phyloP scores from a whole-genome alignment of 2,888 invertebrate genomes.

The Lasioglossum leucozonium region DNA sequence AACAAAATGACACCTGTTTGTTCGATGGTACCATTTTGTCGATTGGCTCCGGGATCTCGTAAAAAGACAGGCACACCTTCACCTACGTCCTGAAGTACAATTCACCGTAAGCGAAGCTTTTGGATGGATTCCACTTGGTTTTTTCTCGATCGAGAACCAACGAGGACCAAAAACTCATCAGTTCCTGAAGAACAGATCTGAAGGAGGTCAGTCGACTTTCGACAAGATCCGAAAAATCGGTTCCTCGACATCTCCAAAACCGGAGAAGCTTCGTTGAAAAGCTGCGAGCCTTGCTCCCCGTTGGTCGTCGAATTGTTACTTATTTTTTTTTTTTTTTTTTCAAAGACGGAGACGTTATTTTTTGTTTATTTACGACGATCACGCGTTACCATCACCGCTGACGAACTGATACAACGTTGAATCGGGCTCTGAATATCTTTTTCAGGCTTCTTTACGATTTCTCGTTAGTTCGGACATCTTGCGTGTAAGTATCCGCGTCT shows the following conservation, averaged over 20 bases:
- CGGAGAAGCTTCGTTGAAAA: neutral
- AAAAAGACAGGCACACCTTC: conserved; percentile 79
- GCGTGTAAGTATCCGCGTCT: conserved; percentile 7
- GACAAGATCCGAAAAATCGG: neutral
- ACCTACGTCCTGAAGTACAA: conserved; percentile 81
- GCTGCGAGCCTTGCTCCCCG: conserved; percentile 52
- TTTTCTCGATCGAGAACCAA: conserved; percentile 69
- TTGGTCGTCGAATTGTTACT: conserved; percentile 61
- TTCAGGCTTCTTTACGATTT: neutral
- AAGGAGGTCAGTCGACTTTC: neutral
- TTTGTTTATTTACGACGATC: conserved; percentile 64
- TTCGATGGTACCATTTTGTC: conserved; percentile 11
- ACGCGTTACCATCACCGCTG: conserved; percentile 71
- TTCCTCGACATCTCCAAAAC: neutral
- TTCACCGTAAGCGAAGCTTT: conserved; percentile 82
- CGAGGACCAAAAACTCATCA: conserved; percentile 26
- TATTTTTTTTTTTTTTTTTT: conserved; percentile 52
- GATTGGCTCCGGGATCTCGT: conserved; percentile 43
- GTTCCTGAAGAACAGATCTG: neutral
- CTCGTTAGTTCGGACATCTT: conserved; percentile 30
- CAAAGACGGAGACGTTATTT: conserved; percentile 78
- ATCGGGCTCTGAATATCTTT: conserved; percentile 7
- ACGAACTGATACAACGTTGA: conserved; percentile 45
- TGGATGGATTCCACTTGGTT: conserved; percentile 83
- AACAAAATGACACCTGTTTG: neutral